Percentiles rank a stretch among this genome's conserved stretches.
phyloP scores from a whole-genome alignment of 2,797 vertebrate species.

The Furcifer pardalis region DNA sequence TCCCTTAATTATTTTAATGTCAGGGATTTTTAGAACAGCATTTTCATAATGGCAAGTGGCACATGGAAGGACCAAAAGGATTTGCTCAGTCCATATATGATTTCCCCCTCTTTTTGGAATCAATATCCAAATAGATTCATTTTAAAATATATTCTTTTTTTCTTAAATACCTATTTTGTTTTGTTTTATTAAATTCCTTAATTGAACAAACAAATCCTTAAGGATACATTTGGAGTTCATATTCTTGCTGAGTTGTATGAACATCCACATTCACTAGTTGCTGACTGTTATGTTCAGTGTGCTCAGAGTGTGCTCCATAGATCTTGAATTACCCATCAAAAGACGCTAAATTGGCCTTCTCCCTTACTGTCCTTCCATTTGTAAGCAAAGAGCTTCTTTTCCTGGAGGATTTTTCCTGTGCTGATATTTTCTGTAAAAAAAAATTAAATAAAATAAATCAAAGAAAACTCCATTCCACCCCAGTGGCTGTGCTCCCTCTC shows the following conservation, averaged over 20 bases:
- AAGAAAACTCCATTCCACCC: no score
- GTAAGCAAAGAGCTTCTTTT: neutral
- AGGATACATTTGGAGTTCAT: neutral
- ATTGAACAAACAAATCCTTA: neutral
- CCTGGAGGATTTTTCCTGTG: neutral
- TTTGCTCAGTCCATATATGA: neutral
- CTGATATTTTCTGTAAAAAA: neutral
- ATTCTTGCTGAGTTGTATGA: neutral
- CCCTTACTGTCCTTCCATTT: neutral
- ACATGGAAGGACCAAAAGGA: neutral
- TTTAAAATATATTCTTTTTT: neutral
- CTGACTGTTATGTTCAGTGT: neutral
- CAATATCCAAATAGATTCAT: neutral
- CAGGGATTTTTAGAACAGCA: neutral
- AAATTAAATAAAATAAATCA: no score
- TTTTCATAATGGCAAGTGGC: neutral
- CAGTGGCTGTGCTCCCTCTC: no score
- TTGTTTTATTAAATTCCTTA: neutral
- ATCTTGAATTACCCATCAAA: neutral
- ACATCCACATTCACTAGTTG: neutral
- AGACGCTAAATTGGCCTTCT: neutral
- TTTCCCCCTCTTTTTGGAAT: neutral
- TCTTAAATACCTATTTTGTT: neutral
- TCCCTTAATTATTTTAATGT: conserved; percentile 65
- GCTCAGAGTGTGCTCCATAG: neutral